Conservation (phyloP, 2,888 invertebrate genomes). For the Phaonia tiefii region DNA sequence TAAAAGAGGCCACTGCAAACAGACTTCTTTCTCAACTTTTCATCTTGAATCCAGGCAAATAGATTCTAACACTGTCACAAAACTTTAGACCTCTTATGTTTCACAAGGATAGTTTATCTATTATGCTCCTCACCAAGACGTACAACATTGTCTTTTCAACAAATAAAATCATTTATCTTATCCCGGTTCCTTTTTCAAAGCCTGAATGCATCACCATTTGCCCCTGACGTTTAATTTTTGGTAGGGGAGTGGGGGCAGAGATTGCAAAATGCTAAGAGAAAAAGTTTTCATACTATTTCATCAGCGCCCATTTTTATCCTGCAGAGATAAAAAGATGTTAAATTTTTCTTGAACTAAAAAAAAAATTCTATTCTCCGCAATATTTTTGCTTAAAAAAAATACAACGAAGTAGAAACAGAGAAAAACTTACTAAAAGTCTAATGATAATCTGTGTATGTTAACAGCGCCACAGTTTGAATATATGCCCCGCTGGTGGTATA, state of each 20-base stretch:
- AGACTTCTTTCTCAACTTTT: slow-evolving; percentile 42
- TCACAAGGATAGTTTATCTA: slow-evolving; percentile 51
- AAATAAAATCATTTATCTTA: slow-evolving; percentile 66
- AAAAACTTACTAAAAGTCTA: slow-evolving; percentile 44
- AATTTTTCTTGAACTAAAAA: slow-evolving; percentile 32
- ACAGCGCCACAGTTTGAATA: slow-evolving; percentile 28
- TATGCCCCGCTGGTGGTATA: slow-evolving; percentile 55
- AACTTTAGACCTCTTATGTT: slow-evolving; percentile 52
- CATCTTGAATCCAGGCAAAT: slow-evolving; percentile 27
- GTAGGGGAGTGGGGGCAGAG: background rate
- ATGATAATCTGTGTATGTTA: slow-evolving; percentile 49
- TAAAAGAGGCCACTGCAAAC: slow-evolving; percentile 62
- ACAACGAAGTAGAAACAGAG: slow-evolving; percentile 1
- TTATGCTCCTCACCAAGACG: slow-evolving; percentile 23
- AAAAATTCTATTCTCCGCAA: slow-evolving; percentile 19
- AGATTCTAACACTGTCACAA: slow-evolving; percentile 55
- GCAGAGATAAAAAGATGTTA: slow-evolving; percentile 62
- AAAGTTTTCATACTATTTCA: slow-evolving; percentile 16
- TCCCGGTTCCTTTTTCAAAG: slow-evolving; percentile 23
- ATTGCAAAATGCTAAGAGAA: background rate
- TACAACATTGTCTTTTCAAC: slow-evolving; percentile 63
- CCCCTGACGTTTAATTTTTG: background rate
- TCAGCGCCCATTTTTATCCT: slow-evolving; percentile 58
- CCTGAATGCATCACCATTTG: slow-evolving; percentile 12
- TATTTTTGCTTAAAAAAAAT: background rate